These are phyloP conservation scores for Ranitomeya imitator DNA, from an alignment of 2,113 vertebrate species.

Conservation along the genomic window DNA sequence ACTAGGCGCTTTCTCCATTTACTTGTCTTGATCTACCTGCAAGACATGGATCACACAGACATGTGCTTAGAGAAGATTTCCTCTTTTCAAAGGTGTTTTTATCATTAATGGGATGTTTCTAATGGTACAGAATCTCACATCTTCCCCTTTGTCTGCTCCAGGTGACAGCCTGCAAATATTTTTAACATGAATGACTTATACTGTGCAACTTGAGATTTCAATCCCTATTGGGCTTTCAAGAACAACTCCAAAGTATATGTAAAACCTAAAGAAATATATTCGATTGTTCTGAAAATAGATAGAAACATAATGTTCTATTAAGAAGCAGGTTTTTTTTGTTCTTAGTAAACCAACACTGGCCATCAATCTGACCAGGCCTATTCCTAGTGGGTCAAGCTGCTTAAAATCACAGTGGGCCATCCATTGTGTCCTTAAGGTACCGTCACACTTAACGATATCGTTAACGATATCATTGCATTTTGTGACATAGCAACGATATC, in stretches of 20 bases:
- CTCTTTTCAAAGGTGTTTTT: slow-evolving; percentile 32
- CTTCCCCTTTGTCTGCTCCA: slow-evolving; percentile 37
- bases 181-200: slow-evolving; percentile 43
- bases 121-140: slow-evolving; percentile 19
- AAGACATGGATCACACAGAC: slow-evolving; percentile 48
- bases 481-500: too few relatives aligned
- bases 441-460: too few relatives aligned
- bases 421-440: too few relatives aligned
- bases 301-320: neutral
- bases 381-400: too few relatives aligned
- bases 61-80: slow-evolving; percentile 30
- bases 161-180: slow-evolving; percentile 47
- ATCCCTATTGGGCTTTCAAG: slow-evolving; percentile 34
- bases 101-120: slow-evolving; percentile 37
- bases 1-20: slow-evolving; percentile 43
- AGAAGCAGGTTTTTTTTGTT: neutral
- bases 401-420: too few relatives aligned
- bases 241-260: slow-evolving; percentile 6
- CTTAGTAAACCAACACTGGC: too few relatives aligned
- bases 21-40: slow-evolving; percentile 45
- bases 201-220: slow-evolving; percentile 8
- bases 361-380: too few relatives aligned
- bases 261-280: neutral
- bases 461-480: too few relatives aligned
- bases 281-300: slow-evolving; percentile 6